Percentiles rank a stretch among this genome's conserved stretches.
These are phyloP conservation scores for Mastomys coucha DNA, from an alignment of 2,113 vertebrate species.

Conservation along the genomic window DNA sequence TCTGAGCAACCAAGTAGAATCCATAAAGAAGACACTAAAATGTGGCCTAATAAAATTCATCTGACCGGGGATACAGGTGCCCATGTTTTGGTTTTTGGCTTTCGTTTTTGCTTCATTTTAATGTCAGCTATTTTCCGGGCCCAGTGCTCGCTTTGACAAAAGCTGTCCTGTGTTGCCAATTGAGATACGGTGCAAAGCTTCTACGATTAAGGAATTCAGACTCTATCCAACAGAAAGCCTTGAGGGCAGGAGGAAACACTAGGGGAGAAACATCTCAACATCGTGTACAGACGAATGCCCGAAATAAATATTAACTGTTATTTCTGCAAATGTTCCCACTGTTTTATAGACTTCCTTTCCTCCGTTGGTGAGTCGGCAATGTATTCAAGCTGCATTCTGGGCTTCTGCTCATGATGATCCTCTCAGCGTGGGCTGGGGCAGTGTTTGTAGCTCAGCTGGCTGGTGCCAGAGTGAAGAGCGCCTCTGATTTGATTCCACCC, in stretches of 20 bases:
- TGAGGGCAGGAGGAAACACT: slow-evolving; percentile 76
- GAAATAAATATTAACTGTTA: slow-evolving; percentile 78
- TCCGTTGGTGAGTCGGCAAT: slow-evolving; percentile 31
- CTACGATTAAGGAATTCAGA: slow-evolving; percentile 81
- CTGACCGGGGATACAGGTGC: slow-evolving; percentile 71
- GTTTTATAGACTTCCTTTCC: slow-evolving; percentile 67
- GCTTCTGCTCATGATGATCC: slow-evolving; percentile 50
- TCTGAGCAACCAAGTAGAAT: slow-evolving; percentile 75
- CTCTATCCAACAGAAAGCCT: slow-evolving; percentile 48
- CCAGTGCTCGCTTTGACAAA: slow-evolving; percentile 75
- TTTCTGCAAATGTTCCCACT: slow-evolving; percentile 70
- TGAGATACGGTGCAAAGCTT: slow-evolving; percentile 72
- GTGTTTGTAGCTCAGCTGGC: slow-evolving; percentile 76
- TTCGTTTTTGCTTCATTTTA: slow-evolving; percentile 39
- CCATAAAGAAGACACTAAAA: slow-evolving; percentile 77
- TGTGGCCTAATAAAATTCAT: slow-evolving; percentile 69
- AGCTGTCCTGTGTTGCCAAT: slow-evolving; percentile 76
- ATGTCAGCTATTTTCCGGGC: slow-evolving; percentile 77
- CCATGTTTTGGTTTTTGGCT: slow-evolving; percentile 76
- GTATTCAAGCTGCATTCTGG: slow-evolving; percentile 47
- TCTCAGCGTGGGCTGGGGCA: slow-evolving; percentile 68
- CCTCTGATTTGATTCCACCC: slow-evolving; percentile 79
- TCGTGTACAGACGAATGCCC: slow-evolving; percentile 49
- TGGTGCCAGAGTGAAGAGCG: slow-evolving; percentile 68
- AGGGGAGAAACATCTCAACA: slow-evolving; percentile 61